Conservation (phyloP, 2,113 vertebrate genomes). For the Rissa tridactyla region DNA sequence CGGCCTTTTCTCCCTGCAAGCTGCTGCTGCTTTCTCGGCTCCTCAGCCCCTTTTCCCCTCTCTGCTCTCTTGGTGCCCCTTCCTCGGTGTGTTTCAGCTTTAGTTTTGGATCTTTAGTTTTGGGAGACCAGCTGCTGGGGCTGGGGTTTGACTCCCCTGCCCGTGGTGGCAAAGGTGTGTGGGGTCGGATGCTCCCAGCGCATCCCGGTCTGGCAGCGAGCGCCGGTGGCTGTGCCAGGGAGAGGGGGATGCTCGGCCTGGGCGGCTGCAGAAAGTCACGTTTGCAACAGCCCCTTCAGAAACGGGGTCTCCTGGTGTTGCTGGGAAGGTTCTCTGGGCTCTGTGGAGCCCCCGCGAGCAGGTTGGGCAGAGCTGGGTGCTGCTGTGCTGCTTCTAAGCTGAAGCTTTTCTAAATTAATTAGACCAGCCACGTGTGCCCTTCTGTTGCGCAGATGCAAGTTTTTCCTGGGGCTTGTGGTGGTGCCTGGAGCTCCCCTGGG, state of each 20-base stretch:
- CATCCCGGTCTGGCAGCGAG: background rate
- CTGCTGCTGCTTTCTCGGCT: background rate
- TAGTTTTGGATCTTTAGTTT: background rate
- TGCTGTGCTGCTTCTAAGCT: background rate
- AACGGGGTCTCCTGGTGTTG: background rate
- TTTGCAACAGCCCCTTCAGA: background rate
- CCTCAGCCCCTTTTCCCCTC: background rate
- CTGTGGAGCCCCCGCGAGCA: fast-evolving
- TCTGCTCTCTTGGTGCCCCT: background rate
- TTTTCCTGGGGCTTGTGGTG: background rate
- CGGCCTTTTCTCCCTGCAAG: background rate
- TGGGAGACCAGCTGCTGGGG: too few species aligned
- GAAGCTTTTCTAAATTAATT: background rate
- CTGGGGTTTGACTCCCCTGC: background rate
- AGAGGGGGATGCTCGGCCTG: background rate
- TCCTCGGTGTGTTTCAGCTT: background rate
- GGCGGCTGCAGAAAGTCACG: background rate
- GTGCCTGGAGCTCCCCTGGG: background rate
- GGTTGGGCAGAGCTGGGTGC: background rate
- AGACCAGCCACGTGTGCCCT: fast-evolving
- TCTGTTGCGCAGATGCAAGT: background rate
- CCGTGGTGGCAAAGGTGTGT: background rate
- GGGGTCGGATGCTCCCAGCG: background rate
- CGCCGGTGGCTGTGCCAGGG: background rate
- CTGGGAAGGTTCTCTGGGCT: background rate